Evolutionary conservation across 1,140 invertebrate genomes (phyloP).

Genomic region (Daktulosphaira vitifoliae): DNA sequence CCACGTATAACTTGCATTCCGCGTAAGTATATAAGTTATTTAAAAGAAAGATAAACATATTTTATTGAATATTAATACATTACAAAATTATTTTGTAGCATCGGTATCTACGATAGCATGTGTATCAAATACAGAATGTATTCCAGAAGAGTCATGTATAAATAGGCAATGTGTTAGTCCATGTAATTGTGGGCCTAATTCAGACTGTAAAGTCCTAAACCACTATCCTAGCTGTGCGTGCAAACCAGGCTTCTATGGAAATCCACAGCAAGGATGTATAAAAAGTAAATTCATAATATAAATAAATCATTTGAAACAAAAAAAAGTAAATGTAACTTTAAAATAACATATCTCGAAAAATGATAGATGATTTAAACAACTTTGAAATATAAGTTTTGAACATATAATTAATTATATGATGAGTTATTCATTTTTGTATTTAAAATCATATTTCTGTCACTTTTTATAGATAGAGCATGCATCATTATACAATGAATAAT

Average conservation of each 20-base stretch:
- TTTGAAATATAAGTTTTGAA: no score
- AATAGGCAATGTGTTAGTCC: slow-evolving; percentile 68
- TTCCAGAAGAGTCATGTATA: slow-evolving; percentile 66
- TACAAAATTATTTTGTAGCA: slow-evolving; percentile 38
- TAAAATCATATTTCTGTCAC: no score
- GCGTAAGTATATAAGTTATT: slow-evolving; percentile 34
- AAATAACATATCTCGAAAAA: background rate
- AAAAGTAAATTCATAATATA: slow-evolving; percentile 50
- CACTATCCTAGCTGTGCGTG: slow-evolving; percentile 77
- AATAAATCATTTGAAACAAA: background rate
- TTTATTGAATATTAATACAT: no score
- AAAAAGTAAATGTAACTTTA: no score
- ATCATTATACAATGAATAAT: no score
- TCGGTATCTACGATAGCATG: slow-evolving; percentile 55
- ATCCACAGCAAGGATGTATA: slow-evolving; percentile 67
- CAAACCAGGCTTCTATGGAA: slow-evolving; percentile 66
- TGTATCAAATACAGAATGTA: slow-evolving; percentile 67
- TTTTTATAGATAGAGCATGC: no score
- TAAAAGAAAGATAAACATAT: no score
- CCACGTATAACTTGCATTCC: slow-evolving; percentile 43
- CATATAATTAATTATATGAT: no score
- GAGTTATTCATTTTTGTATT: no score
- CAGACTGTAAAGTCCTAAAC: slow-evolving; percentile 66
- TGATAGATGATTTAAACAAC: no score
- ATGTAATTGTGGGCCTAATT: slow-evolving; percentile 73